Evolutionary conservation across 2,113 vertebrate species (phyloP).

Genomic region (Notiomystis cincta): DNA sequence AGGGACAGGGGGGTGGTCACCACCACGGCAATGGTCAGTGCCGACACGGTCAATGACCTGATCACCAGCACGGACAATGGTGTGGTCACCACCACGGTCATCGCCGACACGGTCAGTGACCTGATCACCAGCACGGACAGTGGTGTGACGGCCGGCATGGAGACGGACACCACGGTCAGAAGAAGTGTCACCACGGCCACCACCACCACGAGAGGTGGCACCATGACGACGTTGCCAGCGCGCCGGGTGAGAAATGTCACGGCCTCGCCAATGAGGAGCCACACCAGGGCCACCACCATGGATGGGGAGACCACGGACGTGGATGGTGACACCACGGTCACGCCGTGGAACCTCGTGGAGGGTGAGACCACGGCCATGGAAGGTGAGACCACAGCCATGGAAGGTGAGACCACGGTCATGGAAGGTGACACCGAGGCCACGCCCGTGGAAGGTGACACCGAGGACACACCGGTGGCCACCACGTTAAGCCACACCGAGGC

Average conservation of each 20-base stretch:
- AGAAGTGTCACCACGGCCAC: background rate
- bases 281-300: background rate
- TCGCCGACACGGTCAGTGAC: accelerated
- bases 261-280: accelerated
- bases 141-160: background rate
- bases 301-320: background rate
- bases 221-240: accelerated
- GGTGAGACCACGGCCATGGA: background rate
- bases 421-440: background rate
- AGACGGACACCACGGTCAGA: background rate
- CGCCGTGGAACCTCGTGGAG: accelerated
- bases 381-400: background rate
- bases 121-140: accelerated
- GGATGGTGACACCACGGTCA: background rate
- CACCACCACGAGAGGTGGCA: background rate
- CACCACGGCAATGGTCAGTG: background rate
- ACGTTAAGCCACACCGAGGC: background rate
- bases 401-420: accelerated
- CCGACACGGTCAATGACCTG: too few species aligned
- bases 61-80: background rate
- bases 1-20: too few species aligned
- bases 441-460: background rate
- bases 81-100: background rate
- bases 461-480: background rate
- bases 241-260: background rate